Percentiles rank a stretch among this genome's conserved stretches.
These are phyloP conservation scores for Himalopsyche phryganea DNA, from an alignment of 1,140 invertebrate genomes.

Conservation along the genomic window DNA sequence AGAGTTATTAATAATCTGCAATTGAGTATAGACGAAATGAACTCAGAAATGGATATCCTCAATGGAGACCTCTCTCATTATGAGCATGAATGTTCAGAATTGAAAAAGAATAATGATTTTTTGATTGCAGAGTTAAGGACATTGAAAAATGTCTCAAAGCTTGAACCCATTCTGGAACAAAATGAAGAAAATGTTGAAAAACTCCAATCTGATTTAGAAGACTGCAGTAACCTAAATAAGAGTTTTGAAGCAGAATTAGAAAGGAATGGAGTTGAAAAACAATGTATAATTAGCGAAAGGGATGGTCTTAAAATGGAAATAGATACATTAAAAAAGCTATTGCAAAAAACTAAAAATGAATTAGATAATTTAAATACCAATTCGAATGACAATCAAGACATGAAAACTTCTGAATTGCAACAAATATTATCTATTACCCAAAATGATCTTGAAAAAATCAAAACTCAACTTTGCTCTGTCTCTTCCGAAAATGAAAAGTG, in stretches of 20 bases:
- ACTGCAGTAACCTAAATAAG: conserved; percentile 50
- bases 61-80: conserved; percentile 57
- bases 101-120: conserved; percentile 65
- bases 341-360: conserved; percentile 48
- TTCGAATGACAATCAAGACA: background rate
- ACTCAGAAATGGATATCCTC: conserved; percentile 55
- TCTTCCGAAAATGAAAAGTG: conserved; percentile 46
- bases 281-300: conserved; percentile 46
- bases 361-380: conserved; percentile 42
- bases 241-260: conserved; percentile 50
- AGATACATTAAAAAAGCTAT: conserved; percentile 46
- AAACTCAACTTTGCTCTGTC: conserved; percentile 39
- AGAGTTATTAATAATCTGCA: conserved; percentile 42
- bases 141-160: conserved; percentile 56
- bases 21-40: conserved; percentile 47
- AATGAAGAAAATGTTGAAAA: conserved; percentile 62
- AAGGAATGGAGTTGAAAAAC: conserved; percentile 44
- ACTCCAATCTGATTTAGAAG: conserved; percentile 59
- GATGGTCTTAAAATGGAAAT: conserved; percentile 43
- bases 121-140: conserved; percentile 59
- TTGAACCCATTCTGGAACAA: conserved; percentile 64
- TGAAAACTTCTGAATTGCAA: conserved; percentile 36
- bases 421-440: conserved; percentile 40
- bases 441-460: conserved; percentile 45
- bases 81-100: conserved; percentile 60